Evolutionary conservation across 2,888 invertebrate species (phyloP).

Genomic region (Diarsia dahlii): DNA sequence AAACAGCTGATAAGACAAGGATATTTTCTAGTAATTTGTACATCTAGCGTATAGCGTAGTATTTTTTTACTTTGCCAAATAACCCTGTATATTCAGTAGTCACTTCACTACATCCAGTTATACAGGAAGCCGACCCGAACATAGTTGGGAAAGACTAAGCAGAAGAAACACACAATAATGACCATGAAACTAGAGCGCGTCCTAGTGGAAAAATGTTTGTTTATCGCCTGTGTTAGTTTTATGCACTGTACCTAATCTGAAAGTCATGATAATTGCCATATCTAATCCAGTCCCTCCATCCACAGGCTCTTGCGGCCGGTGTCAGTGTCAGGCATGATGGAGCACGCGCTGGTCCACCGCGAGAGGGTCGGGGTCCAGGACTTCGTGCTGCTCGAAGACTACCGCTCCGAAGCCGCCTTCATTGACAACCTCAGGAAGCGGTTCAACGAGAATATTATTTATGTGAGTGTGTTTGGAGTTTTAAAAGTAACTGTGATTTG

Average conservation of each 20-base stretch:
- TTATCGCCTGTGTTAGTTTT: too few species aligned
- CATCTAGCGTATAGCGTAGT: too few species aligned
- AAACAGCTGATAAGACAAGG: too few species aligned
- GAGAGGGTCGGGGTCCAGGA: slow-evolving; percentile 98
- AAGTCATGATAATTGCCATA: neutral
- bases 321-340: slow-evolving; percentile 92
- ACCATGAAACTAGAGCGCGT: too few species aligned
- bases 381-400: slow-evolving; percentile 97
- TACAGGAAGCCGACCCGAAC: neutral
- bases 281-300: slow-evolving; percentile 44
- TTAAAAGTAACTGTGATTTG: neutral
- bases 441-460: slow-evolving; percentile 96
- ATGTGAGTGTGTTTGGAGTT: slow-evolving; percentile 92
- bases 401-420: slow-evolving; percentile 95
- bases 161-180: neutral
- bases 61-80: too few species aligned
- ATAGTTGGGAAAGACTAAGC: neutral
- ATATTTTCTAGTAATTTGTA: too few species aligned
- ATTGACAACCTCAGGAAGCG: slow-evolving; percentile 96
- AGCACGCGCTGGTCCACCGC: slow-evolving; percentile 94
- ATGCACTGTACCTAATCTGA: too few species aligned
- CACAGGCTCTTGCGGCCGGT: slow-evolving; percentile 83
- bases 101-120: neutral
- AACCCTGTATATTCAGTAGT: too few species aligned
- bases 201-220: too few species aligned